phyloP scores from a whole-genome alignment of 2,888 invertebrate genomes.

The Thereva unica region DNA sequence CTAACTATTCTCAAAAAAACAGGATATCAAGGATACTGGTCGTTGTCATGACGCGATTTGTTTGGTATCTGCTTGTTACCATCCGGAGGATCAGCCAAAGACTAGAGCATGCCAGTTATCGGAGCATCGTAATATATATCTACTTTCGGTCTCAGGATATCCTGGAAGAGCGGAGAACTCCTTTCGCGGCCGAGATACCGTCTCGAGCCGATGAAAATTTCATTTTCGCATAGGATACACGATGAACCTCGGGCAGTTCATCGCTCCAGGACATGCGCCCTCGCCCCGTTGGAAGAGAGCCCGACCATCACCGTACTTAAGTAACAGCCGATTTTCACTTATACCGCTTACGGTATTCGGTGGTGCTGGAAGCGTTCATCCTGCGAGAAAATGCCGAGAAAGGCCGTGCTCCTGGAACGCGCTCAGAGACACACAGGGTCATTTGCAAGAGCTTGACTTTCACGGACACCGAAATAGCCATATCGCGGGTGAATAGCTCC shows the following conservation, averaged over 20 bases:
- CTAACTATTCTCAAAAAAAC: neutral
- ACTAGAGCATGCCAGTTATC: slow-evolving; percentile 33
- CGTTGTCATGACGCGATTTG: neutral
- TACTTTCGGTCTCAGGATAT: slow-evolving; percentile 29
- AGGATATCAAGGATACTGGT: neutral
- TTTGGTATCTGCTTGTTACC: slow-evolving; percentile 9
- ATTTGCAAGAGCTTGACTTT: slow-evolving; percentile 25
- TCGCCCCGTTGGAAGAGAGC: no score
- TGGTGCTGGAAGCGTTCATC: neutral
- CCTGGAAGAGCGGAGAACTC: slow-evolving; percentile 9
- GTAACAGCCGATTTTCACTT: no score
- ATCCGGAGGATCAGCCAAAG: slow-evolving; percentile 33
- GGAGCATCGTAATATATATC: slow-evolving; percentile 39
- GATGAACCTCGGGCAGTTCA: no score
- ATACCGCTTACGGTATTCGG: no score
- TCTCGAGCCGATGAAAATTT: no score
- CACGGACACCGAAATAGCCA: slow-evolving; percentile 24
- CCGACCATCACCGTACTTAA: no score
- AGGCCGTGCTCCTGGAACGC: neutral
- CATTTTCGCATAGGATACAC: no score
- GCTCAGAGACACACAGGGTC: slow-evolving; percentile 14
- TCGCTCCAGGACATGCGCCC: no score
- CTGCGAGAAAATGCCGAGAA: neutral
- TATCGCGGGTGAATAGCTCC: slow-evolving; percentile 21
- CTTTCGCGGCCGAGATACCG: no score